phyloP scores from a whole-genome alignment of 2,797 vertebrate species.

The Trichosurus vulpecula region DNA sequence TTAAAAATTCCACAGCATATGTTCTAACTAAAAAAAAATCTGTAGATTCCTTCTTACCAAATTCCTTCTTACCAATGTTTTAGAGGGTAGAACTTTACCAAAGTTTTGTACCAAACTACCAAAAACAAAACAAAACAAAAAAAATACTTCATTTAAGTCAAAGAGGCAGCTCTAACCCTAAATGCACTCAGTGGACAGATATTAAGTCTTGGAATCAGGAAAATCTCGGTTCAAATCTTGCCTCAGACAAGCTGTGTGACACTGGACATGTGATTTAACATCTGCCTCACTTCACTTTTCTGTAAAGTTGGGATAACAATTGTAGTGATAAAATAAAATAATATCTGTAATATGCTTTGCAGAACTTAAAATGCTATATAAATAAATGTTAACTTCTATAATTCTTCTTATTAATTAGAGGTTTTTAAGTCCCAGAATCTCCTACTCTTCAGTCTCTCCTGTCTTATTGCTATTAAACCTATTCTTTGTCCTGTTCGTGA shows the following conservation, averaged over 20 bases:
- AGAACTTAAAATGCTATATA: not conserved
- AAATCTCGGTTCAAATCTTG: not conserved
- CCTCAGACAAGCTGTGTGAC: not conserved
- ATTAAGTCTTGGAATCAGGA: not conserved
- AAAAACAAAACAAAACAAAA: not conserved
- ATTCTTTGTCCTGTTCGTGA: not conserved
- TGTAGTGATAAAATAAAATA: not conserved
- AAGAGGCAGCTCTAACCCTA: rapidly evolving
- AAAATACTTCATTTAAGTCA: not conserved
- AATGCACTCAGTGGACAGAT: not conserved
- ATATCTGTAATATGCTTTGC: not conserved
- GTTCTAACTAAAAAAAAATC: not conserved
- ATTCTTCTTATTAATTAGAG: not conserved
- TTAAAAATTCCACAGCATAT: not conserved
- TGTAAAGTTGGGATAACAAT: not conserved
- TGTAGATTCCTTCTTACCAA: not conserved
- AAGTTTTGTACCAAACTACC: too few species aligned
- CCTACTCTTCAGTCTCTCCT: not conserved
- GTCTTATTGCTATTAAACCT: not conserved
- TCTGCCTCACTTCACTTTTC: not conserved
- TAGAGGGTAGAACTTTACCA: not conserved
- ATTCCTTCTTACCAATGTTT: too few species aligned
- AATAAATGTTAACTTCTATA: not conserved
- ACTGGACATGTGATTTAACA: not conserved
- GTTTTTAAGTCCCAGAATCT: not conserved